Percentiles rank a stretch among this genome's conserved stretches.
phyloP scores from a whole-genome alignment of 2,888 invertebrate species.

The Tetragnatha montana region DNA sequence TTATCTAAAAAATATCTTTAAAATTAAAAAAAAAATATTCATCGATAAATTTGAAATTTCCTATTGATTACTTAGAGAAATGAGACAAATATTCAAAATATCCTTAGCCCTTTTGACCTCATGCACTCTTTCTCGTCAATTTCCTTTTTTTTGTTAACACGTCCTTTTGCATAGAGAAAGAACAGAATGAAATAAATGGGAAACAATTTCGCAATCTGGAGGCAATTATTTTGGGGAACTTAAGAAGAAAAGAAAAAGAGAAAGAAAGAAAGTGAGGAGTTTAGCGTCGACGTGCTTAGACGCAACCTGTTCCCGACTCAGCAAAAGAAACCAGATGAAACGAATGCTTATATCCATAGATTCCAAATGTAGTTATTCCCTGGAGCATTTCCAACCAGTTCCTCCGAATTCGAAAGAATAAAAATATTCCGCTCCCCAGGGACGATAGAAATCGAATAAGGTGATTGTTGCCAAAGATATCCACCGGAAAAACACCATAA shows the following conservation, averaged over 20 bases:
- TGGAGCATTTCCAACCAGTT: slow-evolving; percentile 58
- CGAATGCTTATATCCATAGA: slow-evolving; percentile 61
- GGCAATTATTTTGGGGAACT: slow-evolving; percentile 48
- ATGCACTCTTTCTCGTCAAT: not conserved
- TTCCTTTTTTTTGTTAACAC: not conserved
- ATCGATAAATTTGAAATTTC: not conserved
- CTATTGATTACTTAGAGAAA: not conserved
- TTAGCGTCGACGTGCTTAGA: not conserved
- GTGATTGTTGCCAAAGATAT: slow-evolving; percentile 65
- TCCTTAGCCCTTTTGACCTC: no score
- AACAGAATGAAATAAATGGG: not conserved
- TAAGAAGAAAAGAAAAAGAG: not conserved
- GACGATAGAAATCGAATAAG: slow-evolving; percentile 65
- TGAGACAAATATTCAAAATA: not conserved
- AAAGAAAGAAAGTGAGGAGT: not conserved
- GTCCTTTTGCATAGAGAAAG: not conserved
- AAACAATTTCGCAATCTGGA: slow-evolving; percentile 29
- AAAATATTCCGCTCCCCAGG: slow-evolving; percentile 54
- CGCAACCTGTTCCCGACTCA: slow-evolving; percentile 15
- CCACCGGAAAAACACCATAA: slow-evolving; percentile 34
- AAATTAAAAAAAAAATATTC: not conserved
- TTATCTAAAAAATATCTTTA: no score
- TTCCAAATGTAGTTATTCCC: slow-evolving; percentile 52
- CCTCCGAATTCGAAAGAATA: slow-evolving; percentile 41
- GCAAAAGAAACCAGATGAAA: slow-evolving; percentile 25